Evolutionary conservation across 2,888 invertebrate species (phyloP).

Genomic region (Andrena trimmerana): DNA sequence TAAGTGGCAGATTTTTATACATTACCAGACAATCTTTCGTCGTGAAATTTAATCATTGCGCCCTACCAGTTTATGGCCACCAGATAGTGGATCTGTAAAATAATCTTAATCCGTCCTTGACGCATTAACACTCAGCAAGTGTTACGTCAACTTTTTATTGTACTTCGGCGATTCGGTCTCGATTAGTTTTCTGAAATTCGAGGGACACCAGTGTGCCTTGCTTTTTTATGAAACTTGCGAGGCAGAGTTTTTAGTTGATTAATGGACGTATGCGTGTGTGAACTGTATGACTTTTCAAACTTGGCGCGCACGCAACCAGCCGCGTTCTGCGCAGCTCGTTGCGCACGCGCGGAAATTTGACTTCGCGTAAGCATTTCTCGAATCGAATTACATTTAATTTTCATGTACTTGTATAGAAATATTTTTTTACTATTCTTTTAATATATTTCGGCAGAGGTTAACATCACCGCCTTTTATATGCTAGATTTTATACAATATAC

Average conservation of each 20-base stretch:
- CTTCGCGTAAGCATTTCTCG: background rate
- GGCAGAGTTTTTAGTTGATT: background rate
- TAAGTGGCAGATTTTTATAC: too few relatives aligned
- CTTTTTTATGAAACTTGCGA: background rate
- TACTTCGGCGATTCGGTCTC: conserved; percentile 1
- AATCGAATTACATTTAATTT: conserved; percentile 17
- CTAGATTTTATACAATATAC: conserved; percentile 1
- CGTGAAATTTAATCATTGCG: background rate
- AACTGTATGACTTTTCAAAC: background rate
- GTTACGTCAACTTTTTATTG: background rate
- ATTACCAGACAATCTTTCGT: too few relatives aligned
- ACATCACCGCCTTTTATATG: background rate
- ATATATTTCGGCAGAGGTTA: conserved; percentile 45
- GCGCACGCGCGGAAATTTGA: background rate
- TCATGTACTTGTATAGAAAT: conserved; percentile 19
- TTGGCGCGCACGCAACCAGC: too few relatives aligned
- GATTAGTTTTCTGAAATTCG: background rate
- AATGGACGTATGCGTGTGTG: background rate
- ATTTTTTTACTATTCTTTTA: conserved; percentile 43
- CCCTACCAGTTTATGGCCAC: conserved; percentile 1
- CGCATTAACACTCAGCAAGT: background rate
- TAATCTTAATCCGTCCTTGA: conserved; percentile 30
- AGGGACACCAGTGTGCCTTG: conserved; percentile 20
- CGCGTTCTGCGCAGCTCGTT: background rate
- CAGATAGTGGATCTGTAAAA: background rate